phyloP scores from a whole-genome alignment of 2,797 vertebrate species.

The Botia almorhae region DNA sequence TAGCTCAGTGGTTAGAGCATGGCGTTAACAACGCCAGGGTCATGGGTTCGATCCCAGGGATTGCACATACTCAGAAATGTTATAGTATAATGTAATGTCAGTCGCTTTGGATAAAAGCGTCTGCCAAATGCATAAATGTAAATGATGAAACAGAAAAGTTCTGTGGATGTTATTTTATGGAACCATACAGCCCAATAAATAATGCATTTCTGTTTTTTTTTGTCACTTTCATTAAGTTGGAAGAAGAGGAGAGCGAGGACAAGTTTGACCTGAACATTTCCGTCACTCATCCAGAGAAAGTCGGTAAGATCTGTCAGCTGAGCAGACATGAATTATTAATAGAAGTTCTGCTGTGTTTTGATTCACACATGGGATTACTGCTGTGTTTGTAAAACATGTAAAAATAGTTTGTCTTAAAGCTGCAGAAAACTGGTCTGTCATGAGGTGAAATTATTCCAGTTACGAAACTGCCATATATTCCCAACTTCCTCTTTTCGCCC shows the following conservation, averaged over 20 bases:
- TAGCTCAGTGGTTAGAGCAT: no score
- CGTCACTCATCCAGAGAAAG: conserved; percentile 96
- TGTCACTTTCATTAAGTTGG: conserved; percentile 74
- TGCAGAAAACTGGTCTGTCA: background rate
- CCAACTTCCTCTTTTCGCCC: conserved; percentile 43
- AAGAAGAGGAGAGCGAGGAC: conserved; percentile 91
- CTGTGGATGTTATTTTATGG: no score
- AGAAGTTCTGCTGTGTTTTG: background rate
- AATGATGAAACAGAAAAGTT: no score
- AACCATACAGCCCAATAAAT: no score
- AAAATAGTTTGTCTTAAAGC: background rate
- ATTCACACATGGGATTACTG: background rate
- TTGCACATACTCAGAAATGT: no score
- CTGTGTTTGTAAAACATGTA: background rate
- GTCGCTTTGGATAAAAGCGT: no score
- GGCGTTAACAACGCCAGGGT: no score
- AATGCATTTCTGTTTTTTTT: background rate
- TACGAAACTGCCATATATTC: background rate
- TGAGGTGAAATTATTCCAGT: conserved; percentile 12
- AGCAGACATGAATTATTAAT: background rate
- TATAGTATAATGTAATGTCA: no score
- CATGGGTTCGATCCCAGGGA: no score
- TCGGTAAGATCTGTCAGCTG: conserved; percentile 79
- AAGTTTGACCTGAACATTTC: conserved; percentile 89
- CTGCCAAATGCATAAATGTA: no score